Base-by-base conservation (phyloP, 2,888 invertebrate species). In the Geotrupes spiniger region DNA sequence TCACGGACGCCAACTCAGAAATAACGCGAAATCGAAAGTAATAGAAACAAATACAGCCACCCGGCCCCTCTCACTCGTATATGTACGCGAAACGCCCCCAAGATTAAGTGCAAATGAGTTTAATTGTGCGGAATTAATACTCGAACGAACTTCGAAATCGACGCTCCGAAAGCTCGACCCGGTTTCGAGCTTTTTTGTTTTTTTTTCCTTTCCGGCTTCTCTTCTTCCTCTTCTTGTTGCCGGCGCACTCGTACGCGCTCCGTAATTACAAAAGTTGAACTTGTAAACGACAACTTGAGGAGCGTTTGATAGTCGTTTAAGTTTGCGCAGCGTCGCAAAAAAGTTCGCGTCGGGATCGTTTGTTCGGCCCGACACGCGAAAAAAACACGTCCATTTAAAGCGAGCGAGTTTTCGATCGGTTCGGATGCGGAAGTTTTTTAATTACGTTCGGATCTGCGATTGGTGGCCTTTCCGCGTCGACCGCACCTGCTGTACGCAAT, bases 91-190 rank as follows among this genome's bases (percentile, higher is more conserved):
- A 21, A 21, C 21, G 6, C 6, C 21, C n/a, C 12, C 10, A 28
- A 33, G 17, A 31, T 42, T 42, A 42, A 42, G 42, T 29, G 17
- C 33, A 31, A 42, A 42, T 33, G 42, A 42, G 33, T 42, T 42
- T 42, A 42, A 42, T 42, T 42, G 42, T 21, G 33, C 17, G 42
- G 42, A 42, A 42, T 42, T 42, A 42, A 42, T 29, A 25, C 42
- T 42, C 17, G 33, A 31, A 12, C 17, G 31, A 42, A 42, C 31
- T 42, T 42, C 42, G 25, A 16, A 42, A 15, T 42, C 42, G 33
- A 9, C 31, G 17, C 31, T 29, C 21, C 33, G 33, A 42, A 28
- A 15, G 17, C 21, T 33, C 21, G 21, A 21, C 3, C 21, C 21
- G 21, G 21, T 6, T 21, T 21, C 6, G 3, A 21, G 21, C 31